These are phyloP conservation scores for Knipowitschia caucasica DNA, from an alignment of 2,797 vertebrate species.

Conservation along the genomic window DNA sequence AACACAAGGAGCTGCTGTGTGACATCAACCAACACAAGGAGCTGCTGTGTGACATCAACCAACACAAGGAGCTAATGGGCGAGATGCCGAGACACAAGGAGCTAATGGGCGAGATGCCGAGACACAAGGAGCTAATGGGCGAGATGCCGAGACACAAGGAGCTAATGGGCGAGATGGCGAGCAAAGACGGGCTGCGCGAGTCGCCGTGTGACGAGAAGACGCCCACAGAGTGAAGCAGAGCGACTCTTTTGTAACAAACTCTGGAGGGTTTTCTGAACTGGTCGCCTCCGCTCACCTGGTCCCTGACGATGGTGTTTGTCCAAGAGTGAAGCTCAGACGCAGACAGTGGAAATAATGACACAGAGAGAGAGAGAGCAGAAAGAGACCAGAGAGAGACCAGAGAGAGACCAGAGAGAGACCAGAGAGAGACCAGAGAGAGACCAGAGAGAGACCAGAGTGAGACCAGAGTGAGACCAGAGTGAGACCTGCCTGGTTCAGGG, in stretches of 20 bases:
- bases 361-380: neutral
- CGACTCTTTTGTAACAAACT: conserved; percentile 25
- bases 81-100: conserved; percentile 69
- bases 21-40: neutral
- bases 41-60: neutral
- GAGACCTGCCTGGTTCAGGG: no score
- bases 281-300: conserved; percentile 55
- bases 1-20: neutral
- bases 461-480: no score
- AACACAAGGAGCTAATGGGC: conserved; percentile 78
- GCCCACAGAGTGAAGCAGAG: conserved; percentile 73
- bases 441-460: no score
- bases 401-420: neutral
- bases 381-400: neutral
- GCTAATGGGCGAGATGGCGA: conserved; percentile 75
- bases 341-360: conserved; percentile 2
- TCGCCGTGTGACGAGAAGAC: conserved; percentile 84
- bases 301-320: conserved; percentile 30
- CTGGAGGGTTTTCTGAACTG: conserved; percentile 30
- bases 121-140: no score
- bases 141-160: conserved; percentile 63
- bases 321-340: neutral
- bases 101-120: conserved; percentile 75
- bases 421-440: no score
- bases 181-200: conserved; percentile 87